Evolutionary conservation across 2,888 invertebrate genomes (phyloP).

Genomic region (Diaperis boleti): DNA sequence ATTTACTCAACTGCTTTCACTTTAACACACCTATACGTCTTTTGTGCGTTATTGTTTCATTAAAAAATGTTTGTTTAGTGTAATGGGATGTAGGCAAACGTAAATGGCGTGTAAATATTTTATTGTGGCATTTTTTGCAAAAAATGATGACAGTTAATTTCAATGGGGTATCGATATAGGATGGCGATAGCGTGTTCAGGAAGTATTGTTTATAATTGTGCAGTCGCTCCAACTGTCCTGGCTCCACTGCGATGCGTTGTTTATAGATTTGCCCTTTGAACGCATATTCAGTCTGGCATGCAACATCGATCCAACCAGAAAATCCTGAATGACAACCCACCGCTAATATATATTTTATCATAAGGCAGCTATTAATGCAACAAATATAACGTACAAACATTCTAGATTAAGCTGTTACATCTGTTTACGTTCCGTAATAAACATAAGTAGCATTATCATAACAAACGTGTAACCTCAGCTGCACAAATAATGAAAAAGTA

Average conservation of each 20-base stretch:
- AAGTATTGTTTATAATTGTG: slow-evolving; percentile 36
- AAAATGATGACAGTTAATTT: slow-evolving; percentile 21
- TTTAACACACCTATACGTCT: slow-evolving; percentile 35
- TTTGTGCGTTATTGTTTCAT: slow-evolving; percentile 41
- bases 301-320: slow-evolving; percentile 45
- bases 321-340: slow-evolving; percentile 37
- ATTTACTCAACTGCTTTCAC: slow-evolving; percentile 39
- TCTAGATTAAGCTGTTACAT: slow-evolving; percentile 3
- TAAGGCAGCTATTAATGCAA: slow-evolving; percentile 7
- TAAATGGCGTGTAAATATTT: slow-evolving; percentile 18
- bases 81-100: slow-evolving; percentile 30
- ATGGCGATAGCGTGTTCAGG: slow-evolving; percentile 27
- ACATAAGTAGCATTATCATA: not conserved
- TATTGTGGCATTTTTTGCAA: slow-evolving; percentile 21
- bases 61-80: slow-evolving; percentile 40
- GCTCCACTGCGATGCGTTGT: slow-evolving; percentile 34
- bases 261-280: slow-evolving; percentile 37
- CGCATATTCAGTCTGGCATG: slow-evolving; percentile 30
- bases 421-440: not conserved
- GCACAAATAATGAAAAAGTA: not conserved
- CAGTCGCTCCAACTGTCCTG: slow-evolving; percentile 35
- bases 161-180: slow-evolving; percentile 18
- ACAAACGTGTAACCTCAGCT: too few species aligned
- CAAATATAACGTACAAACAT: slow-evolving; percentile 2
- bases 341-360: slow-evolving; percentile 28